A percentile compares a stretch with the other conserved stretches of the same genome.
phyloP scores from a whole-genome alignment of 2,113 vertebrate genomes.

The Diadophis punctatus region DNA sequence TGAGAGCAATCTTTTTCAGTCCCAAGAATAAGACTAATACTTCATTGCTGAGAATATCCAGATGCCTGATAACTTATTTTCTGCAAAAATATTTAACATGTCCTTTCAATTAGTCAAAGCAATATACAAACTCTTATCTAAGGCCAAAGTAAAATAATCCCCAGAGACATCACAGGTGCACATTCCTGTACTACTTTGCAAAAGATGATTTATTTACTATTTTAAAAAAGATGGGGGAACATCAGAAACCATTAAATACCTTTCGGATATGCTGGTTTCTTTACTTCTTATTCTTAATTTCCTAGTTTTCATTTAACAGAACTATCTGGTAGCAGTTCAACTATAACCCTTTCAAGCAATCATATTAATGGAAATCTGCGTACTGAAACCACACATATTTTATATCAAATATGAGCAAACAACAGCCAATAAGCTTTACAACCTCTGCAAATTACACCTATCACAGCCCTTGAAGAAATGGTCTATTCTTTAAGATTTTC shows the following conservation, averaged over 20 bases:
- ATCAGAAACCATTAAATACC: constrained; percentile 9
- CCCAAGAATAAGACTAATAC: constrained; percentile 30
- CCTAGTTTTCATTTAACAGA: background rate
- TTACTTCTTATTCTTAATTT: background rate
- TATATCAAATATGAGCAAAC: background rate
- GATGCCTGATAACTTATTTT: constrained; percentile 30
- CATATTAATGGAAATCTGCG: background rate
- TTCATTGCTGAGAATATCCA: constrained; percentile 45
- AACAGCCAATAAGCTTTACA: background rate
- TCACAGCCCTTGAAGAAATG: background rate
- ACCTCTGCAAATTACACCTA: background rate
- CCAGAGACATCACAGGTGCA: constrained; percentile 8
- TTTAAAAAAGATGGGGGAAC: constrained; percentile 1
- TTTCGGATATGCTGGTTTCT: background rate
- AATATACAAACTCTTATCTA: background rate
- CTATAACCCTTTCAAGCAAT: background rate
- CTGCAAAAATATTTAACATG: constrained; percentile 36
- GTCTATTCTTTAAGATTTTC: background rate
- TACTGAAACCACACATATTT: background rate
- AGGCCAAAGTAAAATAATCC: constrained; percentile 26
- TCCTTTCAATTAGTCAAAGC: constrained; percentile 27
- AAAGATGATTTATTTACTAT: constrained; percentile 17
- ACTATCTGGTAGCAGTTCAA: background rate
- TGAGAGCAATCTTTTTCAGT: constrained; percentile 29
- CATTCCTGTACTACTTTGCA: constrained; percentile 19